Evolutionary conservation across 2,888 invertebrate genomes (phyloP).

Genomic region (Pedicia rivosa): DNA sequence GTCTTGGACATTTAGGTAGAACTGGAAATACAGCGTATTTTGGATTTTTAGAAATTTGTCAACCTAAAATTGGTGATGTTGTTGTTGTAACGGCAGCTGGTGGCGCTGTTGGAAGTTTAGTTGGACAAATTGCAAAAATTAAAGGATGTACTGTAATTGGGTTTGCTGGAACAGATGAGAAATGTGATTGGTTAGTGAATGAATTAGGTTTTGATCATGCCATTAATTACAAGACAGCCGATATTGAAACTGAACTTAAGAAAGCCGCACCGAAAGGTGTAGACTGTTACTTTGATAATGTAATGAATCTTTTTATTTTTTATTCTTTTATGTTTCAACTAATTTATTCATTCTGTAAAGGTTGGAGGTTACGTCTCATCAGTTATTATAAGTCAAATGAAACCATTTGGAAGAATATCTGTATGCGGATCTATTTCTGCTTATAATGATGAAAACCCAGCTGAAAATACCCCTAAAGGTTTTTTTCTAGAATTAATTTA

Average conservation of each 20-base stretch:
- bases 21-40: constrained; percentile 58
- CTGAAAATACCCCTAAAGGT: too few relatives aligned
- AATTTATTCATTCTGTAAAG: neutral
- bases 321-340: neutral
- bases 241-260: constrained; percentile 38
- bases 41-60: constrained; percentile 52
- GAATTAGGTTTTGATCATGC: constrained; percentile 49
- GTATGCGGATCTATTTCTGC: constrained; percentile 48
- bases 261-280: constrained; percentile 49
- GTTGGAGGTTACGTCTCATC: constrained; percentile 48
- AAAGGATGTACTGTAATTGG: constrained; percentile 54
- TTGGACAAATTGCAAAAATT: constrained; percentile 64
- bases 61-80: constrained; percentile 54
- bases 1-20: constrained; percentile 51
- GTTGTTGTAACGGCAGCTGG: constrained; percentile 58
- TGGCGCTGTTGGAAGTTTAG: constrained; percentile 61
- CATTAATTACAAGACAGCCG: constrained; percentile 52
- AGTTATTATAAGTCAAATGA: constrained; percentile 43
- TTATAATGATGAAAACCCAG: too few relatives aligned
- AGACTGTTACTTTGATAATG: constrained; percentile 66
- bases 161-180: constrained; percentile 51
- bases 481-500: too few relatives aligned
- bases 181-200: constrained; percentile 49
- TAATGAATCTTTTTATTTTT: constrained; percentile 22
- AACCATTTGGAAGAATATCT: constrained; percentile 39